These are phyloP conservation scores for Holothuria scabra DNA, from an alignment of 53 echinoderm and acorn worm genomes.

Conservation along the genomic window DNA sequence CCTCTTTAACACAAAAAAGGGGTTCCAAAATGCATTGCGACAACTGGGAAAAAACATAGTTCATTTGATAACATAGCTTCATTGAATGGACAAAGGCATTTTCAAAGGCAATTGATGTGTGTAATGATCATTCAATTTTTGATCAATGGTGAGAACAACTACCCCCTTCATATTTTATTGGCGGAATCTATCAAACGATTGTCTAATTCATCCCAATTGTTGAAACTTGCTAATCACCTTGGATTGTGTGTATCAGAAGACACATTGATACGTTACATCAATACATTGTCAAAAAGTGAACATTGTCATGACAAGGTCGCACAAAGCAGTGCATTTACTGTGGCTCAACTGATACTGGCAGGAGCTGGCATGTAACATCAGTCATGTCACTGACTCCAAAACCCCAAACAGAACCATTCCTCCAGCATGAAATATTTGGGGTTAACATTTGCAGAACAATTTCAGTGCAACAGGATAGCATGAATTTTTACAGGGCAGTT, in stretches of 20 bases:
- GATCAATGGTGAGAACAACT: background rate
- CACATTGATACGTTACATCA: no score
- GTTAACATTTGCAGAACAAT: background rate
- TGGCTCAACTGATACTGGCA: constrained; percentile 5
- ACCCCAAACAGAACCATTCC: constrained; percentile 20
- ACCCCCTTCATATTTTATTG: constrained; percentile 8
- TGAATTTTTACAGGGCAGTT: no score
- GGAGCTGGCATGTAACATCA: constrained; percentile 64
- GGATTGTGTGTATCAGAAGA: constrained; percentile 9
- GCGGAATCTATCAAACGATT: constrained; percentile 2
- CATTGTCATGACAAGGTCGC: no score
- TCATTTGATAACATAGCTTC: background rate
- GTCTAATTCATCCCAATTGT: background rate
- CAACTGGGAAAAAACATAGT: background rate
- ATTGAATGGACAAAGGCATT: constrained; percentile 1
- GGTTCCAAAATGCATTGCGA: background rate
- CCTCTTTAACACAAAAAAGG: background rate
- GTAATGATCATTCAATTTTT: constrained; percentile 11
- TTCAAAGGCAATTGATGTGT: no score
- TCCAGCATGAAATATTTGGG: background rate
- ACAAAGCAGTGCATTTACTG: background rate
- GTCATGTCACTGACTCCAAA: constrained; percentile 48
- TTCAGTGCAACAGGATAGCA: no score
- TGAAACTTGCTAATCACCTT: constrained; percentile 1
- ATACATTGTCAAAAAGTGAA: no score